Evolutionary conservation across 2,888 invertebrate genomes (phyloP), one percentile per base, ranked within the genome.

Genomic region (Drosophila hawaiiensis): DNA sequence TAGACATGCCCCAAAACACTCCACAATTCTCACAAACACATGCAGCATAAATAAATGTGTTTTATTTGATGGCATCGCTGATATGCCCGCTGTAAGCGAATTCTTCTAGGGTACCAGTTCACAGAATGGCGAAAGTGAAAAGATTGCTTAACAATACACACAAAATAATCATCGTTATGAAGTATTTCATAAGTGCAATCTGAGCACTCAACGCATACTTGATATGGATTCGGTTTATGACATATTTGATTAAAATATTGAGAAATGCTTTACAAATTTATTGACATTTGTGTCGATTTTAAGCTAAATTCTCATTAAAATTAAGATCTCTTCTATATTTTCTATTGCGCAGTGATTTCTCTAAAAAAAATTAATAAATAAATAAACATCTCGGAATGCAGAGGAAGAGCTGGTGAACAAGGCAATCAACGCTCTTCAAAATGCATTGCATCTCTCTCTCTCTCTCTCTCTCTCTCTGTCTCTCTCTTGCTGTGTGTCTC

Each of bases 91-190:
- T 1, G n/a, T 29, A 9, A 4, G 16, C 22, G 16, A 9, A 25
- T 16, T n/a, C 1, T 19, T 31, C 28, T n/a, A 47, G 60, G 35
- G 47, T 61, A 33, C 16, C 16, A 28, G n/a, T 4, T 14, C 16
- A 52, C 39, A 61, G 52, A 68, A 41, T 76, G 73, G 55, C 19
- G 78, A 86, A 82, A 86, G 82, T 84, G 84, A 83, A 87, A 87
- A 59, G 81, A 61, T 64, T 65, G 33, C 25, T 14, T 22, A 55
- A 74, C 59, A 59, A 19, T 41, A 31, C 53, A 58, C 25, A 58
- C 19, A 64, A 68, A 66, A 55, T 68, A 50, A 47, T 47, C 9
- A 4, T 16, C 28, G 4, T 4, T 4, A 1, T 25, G 7, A 16
- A 16, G 22, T 14, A 22, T 25, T 25, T 47, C 7, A 16, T 2